Evolutionary conservation across 2,797 vertebrate species (phyloP).

Genomic region (Miichthys miiuy): DNA sequence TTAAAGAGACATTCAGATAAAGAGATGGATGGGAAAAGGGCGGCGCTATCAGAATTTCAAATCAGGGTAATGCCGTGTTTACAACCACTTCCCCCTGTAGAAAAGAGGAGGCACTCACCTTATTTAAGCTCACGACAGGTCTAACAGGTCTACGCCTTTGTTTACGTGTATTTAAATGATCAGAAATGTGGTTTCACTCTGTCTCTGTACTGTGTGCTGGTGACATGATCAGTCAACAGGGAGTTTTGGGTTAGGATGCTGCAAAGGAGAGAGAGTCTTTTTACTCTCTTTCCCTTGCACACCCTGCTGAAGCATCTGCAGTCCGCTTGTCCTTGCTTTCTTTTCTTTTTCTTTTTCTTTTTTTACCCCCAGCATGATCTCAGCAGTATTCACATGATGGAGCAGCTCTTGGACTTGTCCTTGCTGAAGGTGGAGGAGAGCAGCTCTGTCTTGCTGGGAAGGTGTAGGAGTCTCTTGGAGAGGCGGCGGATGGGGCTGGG

Average conservation of each 20-base stretch:
- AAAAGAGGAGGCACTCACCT: conserved; percentile 46
- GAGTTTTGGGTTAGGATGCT: conserved; percentile 40
- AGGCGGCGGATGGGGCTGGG: conserved; percentile 90
- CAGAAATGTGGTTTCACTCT: conserved; percentile 34
- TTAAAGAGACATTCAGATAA: conserved; percentile 57
- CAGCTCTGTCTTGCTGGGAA: conserved; percentile 92
- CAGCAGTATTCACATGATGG: conserved; percentile 88
- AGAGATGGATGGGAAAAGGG: conserved; percentile 58
- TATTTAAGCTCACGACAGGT: conserved; percentile 32
- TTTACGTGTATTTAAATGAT: conserved; percentile 32
- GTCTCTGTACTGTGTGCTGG: conserved; percentile 56
- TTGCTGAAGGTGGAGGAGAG: conserved; percentile 94
- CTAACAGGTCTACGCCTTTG: conserved; percentile 39
- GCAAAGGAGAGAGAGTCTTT: conserved; percentile 56
- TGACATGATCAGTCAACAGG: conserved; percentile 44
- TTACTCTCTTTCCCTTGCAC: conserved; percentile 55
- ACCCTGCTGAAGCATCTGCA: conserved; percentile 37
- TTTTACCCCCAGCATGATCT: not conserved
- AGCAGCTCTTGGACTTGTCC: conserved; percentile 94
- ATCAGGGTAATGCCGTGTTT: conserved; percentile 63
- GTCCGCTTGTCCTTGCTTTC: conserved; percentile 29
- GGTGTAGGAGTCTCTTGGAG: conserved; percentile 93
- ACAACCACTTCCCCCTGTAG: conserved; percentile 37
- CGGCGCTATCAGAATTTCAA: conserved; percentile 55
- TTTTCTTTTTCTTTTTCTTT: not conserved